Percentiles rank a stretch among this genome's conserved stretches.
phyloP scores from a whole-genome alignment of 2,113 vertebrate species.

The Taxidea taxus region DNA sequence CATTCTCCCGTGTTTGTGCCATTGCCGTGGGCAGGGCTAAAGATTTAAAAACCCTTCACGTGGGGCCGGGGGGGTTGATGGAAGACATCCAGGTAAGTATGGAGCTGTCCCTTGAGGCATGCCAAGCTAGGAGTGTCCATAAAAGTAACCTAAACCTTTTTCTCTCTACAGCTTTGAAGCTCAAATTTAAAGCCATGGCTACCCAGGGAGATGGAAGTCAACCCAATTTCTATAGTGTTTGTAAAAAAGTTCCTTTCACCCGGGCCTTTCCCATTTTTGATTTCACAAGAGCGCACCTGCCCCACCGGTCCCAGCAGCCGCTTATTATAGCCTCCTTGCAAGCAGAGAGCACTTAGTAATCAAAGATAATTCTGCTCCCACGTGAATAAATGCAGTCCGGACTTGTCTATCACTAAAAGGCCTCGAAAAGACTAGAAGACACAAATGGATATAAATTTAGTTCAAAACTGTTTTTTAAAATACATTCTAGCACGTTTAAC shows the following conservation, averaged over 20 bases:
- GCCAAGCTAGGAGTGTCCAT: background rate
- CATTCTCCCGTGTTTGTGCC: background rate
- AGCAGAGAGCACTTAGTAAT: conserved; percentile 49
- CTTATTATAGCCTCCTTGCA: background rate
- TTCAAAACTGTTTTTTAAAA: conserved; percentile 47
- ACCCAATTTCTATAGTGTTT: background rate
- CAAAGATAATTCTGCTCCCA: conserved; percentile 41
- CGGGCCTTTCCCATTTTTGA: background rate
- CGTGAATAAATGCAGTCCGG: background rate
- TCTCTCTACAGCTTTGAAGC: background rate
- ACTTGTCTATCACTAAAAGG: conserved; percentile 38
- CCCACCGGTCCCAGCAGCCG: background rate
- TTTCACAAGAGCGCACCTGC: background rate
- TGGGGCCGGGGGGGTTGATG: no score
- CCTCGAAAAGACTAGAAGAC: conserved; percentile 37
- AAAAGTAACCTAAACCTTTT: background rate
- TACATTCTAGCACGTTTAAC: conserved; percentile 25
- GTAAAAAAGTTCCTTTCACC: background rate
- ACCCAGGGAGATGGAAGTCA: background rate
- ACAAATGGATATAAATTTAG: conserved; percentile 39
- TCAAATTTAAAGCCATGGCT: background rate
- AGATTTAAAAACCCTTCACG: background rate
- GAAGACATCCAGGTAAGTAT: background rate
- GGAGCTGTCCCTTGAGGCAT: background rate
- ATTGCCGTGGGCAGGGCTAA: background rate